Evolutionary conservation across 2,888 invertebrate genomes (phyloP).

Genomic region (Xanthostigma xanthostigma): DNA sequence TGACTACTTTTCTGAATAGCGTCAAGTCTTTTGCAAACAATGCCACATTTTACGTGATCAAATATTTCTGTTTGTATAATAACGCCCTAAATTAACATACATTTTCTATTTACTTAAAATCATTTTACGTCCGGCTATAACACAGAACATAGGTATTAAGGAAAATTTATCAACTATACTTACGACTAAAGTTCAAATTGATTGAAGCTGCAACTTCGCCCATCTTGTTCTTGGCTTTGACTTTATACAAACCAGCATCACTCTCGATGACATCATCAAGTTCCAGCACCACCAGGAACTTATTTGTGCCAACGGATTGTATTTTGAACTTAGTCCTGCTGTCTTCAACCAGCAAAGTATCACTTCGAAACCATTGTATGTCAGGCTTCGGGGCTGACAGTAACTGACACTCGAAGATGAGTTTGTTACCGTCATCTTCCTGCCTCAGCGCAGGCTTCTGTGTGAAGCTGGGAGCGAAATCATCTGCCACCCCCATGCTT

Average conservation of each 20-base stretch:
- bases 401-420: slow-evolving; percentile 88
- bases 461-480: slow-evolving; percentile 96
- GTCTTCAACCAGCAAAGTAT: slow-evolving; percentile 70
- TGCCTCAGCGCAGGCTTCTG: slow-evolving; percentile 94
- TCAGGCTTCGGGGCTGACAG: slow-evolving; percentile 78
- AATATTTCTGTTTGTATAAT: too few relatives aligned
- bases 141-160: background rate
- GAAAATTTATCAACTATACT: slow-evolving; percentile 34
- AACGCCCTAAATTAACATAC: too few relatives aligned
- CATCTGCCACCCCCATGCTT: slow-evolving; percentile 75
- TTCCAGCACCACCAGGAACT: slow-evolving; percentile 81
- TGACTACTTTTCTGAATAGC: too few relatives aligned
- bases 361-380: slow-evolving; percentile 83
- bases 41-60: too few relatives aligned
- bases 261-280: slow-evolving; percentile 92
- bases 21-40: too few relatives aligned
- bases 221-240: slow-evolving; percentile 92
- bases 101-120: too few relatives aligned
- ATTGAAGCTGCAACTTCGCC: slow-evolving; percentile 95
- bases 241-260: slow-evolving; percentile 92
- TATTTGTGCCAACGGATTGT: slow-evolving; percentile 71
- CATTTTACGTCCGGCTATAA: background rate
- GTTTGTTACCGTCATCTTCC: slow-evolving; percentile 89
- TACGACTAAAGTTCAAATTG: slow-evolving; percentile 95
- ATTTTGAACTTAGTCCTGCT: slow-evolving; percentile 76